A percentile compares a stretch with the other conserved stretches of the same genome.
Evolutionary conservation across 2,888 invertebrate genomes (phyloP).

Genomic region (Pandemis corylana): DNA sequence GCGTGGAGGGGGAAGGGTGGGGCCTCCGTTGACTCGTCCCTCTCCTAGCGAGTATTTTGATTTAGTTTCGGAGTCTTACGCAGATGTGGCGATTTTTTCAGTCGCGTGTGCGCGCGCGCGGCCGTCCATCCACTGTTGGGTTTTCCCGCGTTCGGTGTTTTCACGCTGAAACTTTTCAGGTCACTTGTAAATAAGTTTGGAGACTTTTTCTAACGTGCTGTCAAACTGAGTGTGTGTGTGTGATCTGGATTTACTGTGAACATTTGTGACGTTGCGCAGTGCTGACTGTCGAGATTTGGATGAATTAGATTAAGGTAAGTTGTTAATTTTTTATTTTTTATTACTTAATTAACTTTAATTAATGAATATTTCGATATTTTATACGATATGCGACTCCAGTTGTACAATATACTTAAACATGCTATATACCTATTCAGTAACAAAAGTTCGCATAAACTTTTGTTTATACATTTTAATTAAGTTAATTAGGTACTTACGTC

Average conservation of each 20-base stretch:
- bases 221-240: constrained; percentile 57
- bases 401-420: not conserved
- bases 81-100: constrained; percentile 84
- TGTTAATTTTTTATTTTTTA: constrained; percentile 40
- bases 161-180: constrained; percentile 67
- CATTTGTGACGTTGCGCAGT: constrained; percentile 51
- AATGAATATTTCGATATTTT: not conserved
- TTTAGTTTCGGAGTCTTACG: constrained; percentile 84
- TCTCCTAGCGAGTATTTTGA: constrained; percentile 84
- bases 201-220: constrained; percentile 51
- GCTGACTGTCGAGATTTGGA: constrained; percentile 66
- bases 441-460: not conserved
- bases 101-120: constrained; percentile 80
- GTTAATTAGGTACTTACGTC: not conserved
- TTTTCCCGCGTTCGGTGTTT: constrained; percentile 60
- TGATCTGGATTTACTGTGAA: constrained; percentile 52
- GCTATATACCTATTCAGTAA: not conserved
- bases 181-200: constrained; percentile 54
- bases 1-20: constrained; percentile 81
- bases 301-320: constrained; percentile 78
- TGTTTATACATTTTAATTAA: too few species aligned
- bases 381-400: not conserved
- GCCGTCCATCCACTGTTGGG: constrained; percentile 70
- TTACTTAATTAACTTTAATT: not conserved
- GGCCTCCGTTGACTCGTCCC: constrained; percentile 80